A percentile compares a stretch with the other conserved stretches of the same genome.
These are phyloP conservation scores for Podarcis cretensis DNA, from an alignment of 2,113 vertebrate genomes.

Conservation along the genomic window DNA sequence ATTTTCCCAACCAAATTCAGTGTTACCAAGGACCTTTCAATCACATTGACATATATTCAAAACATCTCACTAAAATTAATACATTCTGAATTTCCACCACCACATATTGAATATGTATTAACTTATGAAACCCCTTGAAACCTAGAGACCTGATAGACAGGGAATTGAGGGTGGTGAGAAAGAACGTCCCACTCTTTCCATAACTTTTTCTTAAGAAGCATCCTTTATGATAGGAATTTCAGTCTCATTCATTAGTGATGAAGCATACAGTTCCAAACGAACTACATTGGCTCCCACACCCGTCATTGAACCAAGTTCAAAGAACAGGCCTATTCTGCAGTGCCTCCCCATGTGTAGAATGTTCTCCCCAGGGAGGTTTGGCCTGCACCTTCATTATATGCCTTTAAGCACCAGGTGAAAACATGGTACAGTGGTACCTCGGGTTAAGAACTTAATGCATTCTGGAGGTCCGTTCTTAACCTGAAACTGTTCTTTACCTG, in stretches of 20 bases:
- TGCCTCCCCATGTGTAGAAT: too few relatives aligned
- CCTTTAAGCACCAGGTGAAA: too few relatives aligned
- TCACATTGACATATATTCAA: constrained; percentile 61
- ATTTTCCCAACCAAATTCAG: constrained; percentile 47
- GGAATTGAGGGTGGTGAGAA: constrained; percentile 26
- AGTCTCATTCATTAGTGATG: constrained; percentile 47
- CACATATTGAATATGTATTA: constrained; percentile 57
- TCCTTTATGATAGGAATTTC: constrained; percentile 47
- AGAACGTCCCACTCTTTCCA: constrained; percentile 45
- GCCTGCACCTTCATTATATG: too few relatives aligned
- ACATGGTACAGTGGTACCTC: too few relatives aligned
- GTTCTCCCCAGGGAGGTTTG: too few relatives aligned
- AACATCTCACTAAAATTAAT: constrained; percentile 62
- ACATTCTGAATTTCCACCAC: constrained; percentile 37
- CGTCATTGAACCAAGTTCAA: neutral
- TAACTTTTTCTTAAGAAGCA: constrained; percentile 53
- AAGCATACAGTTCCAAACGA: neutral
- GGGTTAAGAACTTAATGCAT: too few relatives aligned
- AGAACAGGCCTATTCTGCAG: too few relatives aligned
- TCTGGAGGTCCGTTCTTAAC: too few relatives aligned
- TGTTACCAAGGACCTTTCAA: constrained; percentile 59
- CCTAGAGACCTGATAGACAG: constrained; percentile 33
- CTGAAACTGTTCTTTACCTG: too few relatives aligned
- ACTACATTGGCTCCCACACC: neutral
- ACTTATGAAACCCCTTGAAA: constrained; percentile 47